phyloP scores from a whole-genome alignment of 1,140 invertebrate genomes.

The Heliothis virescens region DNA sequence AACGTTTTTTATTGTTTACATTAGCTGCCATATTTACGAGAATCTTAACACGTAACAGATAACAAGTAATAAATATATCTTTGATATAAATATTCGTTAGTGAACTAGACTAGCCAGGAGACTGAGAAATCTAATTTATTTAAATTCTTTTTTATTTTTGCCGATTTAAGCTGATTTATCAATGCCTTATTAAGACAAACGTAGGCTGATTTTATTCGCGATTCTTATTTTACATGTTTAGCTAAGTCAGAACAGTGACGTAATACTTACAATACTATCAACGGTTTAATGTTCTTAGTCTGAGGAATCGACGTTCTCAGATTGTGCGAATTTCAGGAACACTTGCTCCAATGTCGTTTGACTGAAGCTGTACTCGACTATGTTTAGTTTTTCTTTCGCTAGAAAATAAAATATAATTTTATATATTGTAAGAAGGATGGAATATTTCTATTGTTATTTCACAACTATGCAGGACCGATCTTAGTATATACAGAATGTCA shows the following conservation, averaged over 20 bases:
- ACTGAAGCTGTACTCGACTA: constrained; percentile 94
- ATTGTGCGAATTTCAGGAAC: constrained; percentile 94
- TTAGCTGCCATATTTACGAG: constrained; percentile 12
- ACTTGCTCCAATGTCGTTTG: constrained; percentile 95
- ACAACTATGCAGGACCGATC: too few species aligned
- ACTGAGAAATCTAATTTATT: background rate
- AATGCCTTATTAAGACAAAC: background rate
- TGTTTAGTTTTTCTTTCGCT: constrained; percentile 91
- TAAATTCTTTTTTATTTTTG: background rate
- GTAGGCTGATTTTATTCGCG: too few species aligned
- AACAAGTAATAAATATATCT: constrained; percentile 26
- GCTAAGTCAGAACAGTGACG: constrained; percentile 33
- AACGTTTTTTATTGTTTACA: background rate
- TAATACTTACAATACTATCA: constrained; percentile 41
- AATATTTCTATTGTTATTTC: too few species aligned
- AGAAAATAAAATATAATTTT: constrained; percentile 65
- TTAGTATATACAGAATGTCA: too few species aligned
- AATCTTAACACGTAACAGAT: constrained; percentile 1
- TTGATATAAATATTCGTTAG: background rate
- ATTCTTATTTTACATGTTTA: background rate
- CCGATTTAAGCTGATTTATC: background rate
- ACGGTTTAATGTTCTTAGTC: constrained; percentile 75
- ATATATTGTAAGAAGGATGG: background rate
- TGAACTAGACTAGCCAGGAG: background rate
- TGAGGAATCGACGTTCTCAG: constrained; percentile 85